These are phyloP conservation scores for Gouania willdenowi DNA, from an alignment of 2,797 vertebrate genomes.

Conservation along the genomic window DNA sequence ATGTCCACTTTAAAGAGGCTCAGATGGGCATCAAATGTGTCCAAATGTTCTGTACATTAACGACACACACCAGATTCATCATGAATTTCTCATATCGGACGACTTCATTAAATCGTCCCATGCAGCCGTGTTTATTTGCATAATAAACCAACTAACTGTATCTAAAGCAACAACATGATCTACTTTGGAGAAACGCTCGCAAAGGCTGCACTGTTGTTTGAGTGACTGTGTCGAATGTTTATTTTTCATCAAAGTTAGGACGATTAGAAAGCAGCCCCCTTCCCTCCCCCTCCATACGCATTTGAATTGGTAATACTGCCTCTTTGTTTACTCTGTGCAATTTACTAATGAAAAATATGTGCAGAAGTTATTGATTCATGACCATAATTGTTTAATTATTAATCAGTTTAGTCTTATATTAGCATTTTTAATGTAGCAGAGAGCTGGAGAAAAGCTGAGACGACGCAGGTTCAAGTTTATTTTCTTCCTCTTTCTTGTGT, in stretches of 20 bases:
- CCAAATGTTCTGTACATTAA: slow-evolving; percentile 69
- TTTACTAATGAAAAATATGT: slow-evolving; percentile 99
- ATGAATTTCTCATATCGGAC: slow-evolving; percentile 63
- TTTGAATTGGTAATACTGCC: slow-evolving; percentile 99
- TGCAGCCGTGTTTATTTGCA: slow-evolving; percentile 69
- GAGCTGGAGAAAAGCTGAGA: slow-evolving; percentile 84
- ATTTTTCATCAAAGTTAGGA: slow-evolving; percentile 78
- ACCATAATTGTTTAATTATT: slow-evolving; percentile 99
- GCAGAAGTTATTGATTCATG: slow-evolving; percentile 99
- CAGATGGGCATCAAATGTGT: slow-evolving; percentile 70
- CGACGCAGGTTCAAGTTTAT: slow-evolving; percentile 90
- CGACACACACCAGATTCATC: slow-evolving; percentile 62
- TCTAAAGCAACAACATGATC: slow-evolving; percentile 74
- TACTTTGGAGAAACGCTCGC: slow-evolving; percentile 71
- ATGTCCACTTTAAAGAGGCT: slow-evolving; percentile 63
- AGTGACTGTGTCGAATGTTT: slow-evolving; percentile 77
- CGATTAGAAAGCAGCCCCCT: slow-evolving; percentile 69
- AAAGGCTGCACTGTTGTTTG: slow-evolving; percentile 69
- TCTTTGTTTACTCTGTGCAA: slow-evolving; percentile 99
- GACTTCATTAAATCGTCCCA: slow-evolving; percentile 69
- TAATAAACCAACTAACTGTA: slow-evolving; percentile 70
- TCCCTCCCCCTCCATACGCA: slow-evolving; percentile 78
- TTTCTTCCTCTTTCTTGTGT: slow-evolving; percentile 32
- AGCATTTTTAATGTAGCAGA: slow-evolving; percentile 98
- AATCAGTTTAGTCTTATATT: slow-evolving; percentile 99